Evolutionary conservation across 2,888 invertebrate species (phyloP).

Genomic region (Opisthograptis luteolata): DNA sequence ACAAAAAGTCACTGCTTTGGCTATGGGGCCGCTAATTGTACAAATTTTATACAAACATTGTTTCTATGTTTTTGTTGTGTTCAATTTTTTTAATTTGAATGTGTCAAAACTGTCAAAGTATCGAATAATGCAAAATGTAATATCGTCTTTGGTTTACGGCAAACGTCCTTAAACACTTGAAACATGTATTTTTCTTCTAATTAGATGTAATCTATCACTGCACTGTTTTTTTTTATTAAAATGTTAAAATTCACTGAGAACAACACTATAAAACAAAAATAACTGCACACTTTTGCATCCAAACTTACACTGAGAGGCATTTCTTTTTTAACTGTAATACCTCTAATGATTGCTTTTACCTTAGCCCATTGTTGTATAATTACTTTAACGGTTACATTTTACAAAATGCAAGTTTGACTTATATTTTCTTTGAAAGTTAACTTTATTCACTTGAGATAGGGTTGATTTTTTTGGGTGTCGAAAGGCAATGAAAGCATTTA

Average conservation of each 20-base stretch:
- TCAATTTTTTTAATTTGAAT: no score
- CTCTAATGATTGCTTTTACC: slow-evolving; percentile 72
- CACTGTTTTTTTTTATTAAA: no score
- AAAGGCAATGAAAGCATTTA: slow-evolving; percentile 68
- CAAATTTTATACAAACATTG: no score
- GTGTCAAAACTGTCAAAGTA: no score
- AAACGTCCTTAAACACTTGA: no score
- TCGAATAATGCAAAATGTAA: no score
- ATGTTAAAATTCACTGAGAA: no score
- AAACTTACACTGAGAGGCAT: slow-evolving; percentile 59
- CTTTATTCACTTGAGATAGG: slow-evolving; percentile 33
- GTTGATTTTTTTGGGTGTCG: slow-evolving; percentile 39
- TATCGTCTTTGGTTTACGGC: no score
- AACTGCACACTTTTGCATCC: slow-evolving; percentile 52
- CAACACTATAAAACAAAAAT: slow-evolving; percentile 10
- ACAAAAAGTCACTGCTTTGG: no score
- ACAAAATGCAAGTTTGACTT: slow-evolving; percentile 42
- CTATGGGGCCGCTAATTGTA: no score
- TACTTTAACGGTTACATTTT: slow-evolving; percentile 68
- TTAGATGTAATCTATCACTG: not conserved
- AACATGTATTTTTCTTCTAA: not conserved
- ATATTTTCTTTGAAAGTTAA: slow-evolving; percentile 29
- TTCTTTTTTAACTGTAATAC: slow-evolving; percentile 59
- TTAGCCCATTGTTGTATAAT: slow-evolving; percentile 69
- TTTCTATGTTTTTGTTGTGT: no score